Evolutionary conservation across 2,888 invertebrate genomes (phyloP).

Genomic region (Cheiracanthium punctorium): DNA sequence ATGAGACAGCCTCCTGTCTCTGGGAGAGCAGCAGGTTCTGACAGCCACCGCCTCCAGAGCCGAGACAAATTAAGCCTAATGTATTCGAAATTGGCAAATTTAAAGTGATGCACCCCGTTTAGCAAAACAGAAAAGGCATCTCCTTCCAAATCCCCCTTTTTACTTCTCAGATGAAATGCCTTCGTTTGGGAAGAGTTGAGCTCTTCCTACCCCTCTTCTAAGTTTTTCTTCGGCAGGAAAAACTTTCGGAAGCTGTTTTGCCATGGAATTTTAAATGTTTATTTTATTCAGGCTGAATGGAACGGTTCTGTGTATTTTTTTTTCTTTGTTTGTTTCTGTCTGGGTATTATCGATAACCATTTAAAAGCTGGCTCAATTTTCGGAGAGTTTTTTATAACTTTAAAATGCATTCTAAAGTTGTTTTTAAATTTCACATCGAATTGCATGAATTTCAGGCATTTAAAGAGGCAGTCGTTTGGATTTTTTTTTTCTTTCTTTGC

Average conservation of each 20-base stretch:
- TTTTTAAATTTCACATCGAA: conserved; percentile 16
- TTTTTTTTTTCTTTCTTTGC: neutral
- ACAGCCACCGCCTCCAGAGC: conserved; percentile 44
- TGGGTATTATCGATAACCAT: conserved; percentile 56
- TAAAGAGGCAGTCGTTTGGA: neutral
- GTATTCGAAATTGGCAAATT: conserved; percentile 70
- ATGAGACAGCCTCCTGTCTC: conserved; percentile 61
- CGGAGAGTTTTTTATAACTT: conserved; percentile 1
- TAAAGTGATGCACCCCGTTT: conserved; percentile 67
- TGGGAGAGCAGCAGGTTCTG: conserved; percentile 62
- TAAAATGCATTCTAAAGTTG: conserved; percentile 17
- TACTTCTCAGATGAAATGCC: conserved; percentile 50
- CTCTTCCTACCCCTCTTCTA: conserved; percentile 27
- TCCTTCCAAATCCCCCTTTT: conserved; percentile 32
- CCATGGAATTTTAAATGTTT: conserved; percentile 61
- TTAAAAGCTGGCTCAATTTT: conserved; percentile 40
- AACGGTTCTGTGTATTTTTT: conserved; percentile 20
- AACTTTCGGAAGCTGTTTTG: conserved; percentile 32
- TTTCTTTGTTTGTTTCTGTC: conserved; percentile 23
- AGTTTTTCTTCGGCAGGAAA: conserved; percentile 19
- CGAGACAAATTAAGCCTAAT: conserved; percentile 71
- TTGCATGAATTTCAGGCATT: neutral
- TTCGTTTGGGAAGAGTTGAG: conserved; percentile 56
- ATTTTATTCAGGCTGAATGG: conserved; percentile 49
- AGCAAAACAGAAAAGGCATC: conserved; percentile 53